Conservation (phyloP, 2,113 vertebrate genomes). For the rabbit (Oryctolagus cuniculus) region DNA sequence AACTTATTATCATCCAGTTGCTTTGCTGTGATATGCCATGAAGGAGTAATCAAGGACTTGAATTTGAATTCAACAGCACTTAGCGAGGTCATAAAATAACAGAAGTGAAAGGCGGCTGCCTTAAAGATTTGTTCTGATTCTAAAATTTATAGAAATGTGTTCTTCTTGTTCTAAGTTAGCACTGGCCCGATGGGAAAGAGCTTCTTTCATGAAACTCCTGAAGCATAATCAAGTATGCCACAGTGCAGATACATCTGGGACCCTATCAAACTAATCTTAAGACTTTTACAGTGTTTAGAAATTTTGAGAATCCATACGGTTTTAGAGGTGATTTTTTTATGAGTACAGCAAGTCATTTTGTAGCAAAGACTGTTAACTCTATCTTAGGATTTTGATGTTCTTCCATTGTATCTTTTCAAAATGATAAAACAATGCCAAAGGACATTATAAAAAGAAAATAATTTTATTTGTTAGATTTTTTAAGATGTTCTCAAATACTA, state of each 20-base stretch:
- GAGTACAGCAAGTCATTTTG: background rate
- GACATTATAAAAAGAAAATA: background rate
- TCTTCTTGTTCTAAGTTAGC: background rate
- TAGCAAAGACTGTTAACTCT: background rate
- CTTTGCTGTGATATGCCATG: too few relatives aligned
- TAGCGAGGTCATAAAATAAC: background rate
- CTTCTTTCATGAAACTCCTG: background rate
- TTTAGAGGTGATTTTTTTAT: background rate
- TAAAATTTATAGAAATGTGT: background rate
- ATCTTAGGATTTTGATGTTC: background rate
- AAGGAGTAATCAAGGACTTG: background rate
- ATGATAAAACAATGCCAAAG: background rate
- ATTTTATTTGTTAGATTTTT: background rate
- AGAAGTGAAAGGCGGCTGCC: background rate
- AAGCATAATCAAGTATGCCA: background rate
- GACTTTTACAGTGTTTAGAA: background rate
- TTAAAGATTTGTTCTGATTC: background rate
- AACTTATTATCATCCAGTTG: background rate
- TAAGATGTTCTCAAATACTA: background rate
- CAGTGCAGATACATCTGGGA: background rate
- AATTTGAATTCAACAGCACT: background rate
- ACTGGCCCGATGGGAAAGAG: background rate
- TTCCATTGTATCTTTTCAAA: background rate
- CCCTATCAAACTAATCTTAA: background rate
- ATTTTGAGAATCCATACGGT: background rate